Percentiles rank a stretch among this genome's conserved stretches.
These are phyloP conservation scores for Macrophya annulata DNA, from an alignment of 2,888 invertebrate genomes.

Conservation along the genomic window DNA sequence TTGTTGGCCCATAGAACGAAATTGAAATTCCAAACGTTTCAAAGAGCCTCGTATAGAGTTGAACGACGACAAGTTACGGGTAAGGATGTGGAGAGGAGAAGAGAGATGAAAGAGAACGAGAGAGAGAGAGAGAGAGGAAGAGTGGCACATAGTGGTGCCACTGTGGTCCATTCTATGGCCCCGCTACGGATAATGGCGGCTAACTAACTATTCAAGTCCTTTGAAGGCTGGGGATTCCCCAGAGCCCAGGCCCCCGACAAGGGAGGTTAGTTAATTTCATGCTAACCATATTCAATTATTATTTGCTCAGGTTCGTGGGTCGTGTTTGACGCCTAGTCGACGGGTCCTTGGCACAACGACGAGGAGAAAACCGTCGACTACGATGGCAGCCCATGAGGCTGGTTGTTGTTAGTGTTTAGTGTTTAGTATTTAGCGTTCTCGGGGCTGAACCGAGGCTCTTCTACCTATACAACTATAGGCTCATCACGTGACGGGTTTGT, in stretches of 20 bases:
- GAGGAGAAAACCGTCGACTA: neutral
- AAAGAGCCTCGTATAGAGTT: slow-evolving; percentile 24
- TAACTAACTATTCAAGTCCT: slow-evolving; percentile 54
- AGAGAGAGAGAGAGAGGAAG: neutral
- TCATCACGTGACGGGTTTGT: slow-evolving; percentile 26
- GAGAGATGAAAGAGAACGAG: neutral
- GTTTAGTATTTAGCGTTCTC: slow-evolving; percentile 26
- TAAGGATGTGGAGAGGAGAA: neutral
- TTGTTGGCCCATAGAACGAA: slow-evolving; percentile 13
- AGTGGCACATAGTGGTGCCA: neutral
- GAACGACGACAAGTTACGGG: slow-evolving; percentile 21
- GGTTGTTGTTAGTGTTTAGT: slow-evolving; percentile 46
- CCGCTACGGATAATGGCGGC: slow-evolving; percentile 42
- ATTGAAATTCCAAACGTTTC: slow-evolving; percentile 49
- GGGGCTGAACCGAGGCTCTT: neutral
- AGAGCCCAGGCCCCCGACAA: slow-evolving; percentile 26
- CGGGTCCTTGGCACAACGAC: slow-evolving; percentile 18
- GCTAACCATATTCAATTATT: slow-evolving; percentile 55
- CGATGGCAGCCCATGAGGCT: slow-evolving; percentile 1
- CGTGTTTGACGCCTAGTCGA: slow-evolving; percentile 52
- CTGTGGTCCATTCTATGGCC: slow-evolving; percentile 36
- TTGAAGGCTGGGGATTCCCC: slow-evolving; percentile 51
- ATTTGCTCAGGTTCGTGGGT: slow-evolving; percentile 53
- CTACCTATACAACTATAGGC: neutral
- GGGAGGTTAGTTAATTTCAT: slow-evolving; percentile 54